Conservation (phyloP, 2,113 vertebrate genomes). For the Redunca redunca region DNA sequence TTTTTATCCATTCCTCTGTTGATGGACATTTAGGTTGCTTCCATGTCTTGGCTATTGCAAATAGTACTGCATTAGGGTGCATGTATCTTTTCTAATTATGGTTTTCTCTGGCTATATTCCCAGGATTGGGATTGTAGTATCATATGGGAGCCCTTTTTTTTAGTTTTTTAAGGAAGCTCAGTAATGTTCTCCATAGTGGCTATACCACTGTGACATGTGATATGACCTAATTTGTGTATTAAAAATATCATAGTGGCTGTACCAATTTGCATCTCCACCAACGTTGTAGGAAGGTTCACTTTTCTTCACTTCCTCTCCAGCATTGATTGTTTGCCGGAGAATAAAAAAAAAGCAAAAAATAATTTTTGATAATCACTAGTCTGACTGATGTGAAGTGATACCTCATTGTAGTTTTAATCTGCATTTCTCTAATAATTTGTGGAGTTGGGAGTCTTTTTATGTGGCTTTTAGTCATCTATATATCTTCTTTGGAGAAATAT, state of each 20-base stretch:
- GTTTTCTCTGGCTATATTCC: background rate
- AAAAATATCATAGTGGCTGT: background rate
- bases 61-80: background rate
- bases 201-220: background rate
- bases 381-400: background rate
- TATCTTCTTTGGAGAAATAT: background rate
- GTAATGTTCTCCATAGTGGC: background rate
- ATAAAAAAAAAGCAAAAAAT: background rate
- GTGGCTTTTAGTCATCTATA: background rate
- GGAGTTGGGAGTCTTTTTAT: background rate
- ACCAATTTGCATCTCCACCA: background rate
- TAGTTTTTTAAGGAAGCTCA: background rate
- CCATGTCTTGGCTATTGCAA: background rate
- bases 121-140: background rate
- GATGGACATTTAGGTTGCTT: background rate
- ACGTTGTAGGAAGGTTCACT: background rate
- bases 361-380: background rate
- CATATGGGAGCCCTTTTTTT: background rate
- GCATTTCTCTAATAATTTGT: background rate
- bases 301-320: background rate
- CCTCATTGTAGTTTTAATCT: background rate
- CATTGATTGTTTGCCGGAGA: background rate
- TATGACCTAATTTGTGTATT: background rate
- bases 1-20: background rate
- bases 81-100: background rate